Conservation (phyloP, 2,888 invertebrate species). For the Aporophyla lueneburgensis region DNA sequence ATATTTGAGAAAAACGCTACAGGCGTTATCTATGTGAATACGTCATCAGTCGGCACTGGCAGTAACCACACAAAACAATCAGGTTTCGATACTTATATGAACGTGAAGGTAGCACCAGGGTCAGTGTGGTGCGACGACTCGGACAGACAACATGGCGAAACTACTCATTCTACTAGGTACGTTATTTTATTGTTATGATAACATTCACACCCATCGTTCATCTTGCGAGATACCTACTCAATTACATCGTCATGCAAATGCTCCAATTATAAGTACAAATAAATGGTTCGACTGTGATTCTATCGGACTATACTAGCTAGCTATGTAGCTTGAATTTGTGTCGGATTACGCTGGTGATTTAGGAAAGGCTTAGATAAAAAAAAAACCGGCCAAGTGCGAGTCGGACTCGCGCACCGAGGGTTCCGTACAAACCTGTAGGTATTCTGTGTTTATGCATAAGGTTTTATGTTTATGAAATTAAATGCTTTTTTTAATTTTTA, state of each 20-base stretch:
- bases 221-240: slow-evolving; percentile 1
- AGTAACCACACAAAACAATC: slow-evolving; percentile 21
- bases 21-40: neutral
- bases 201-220: slow-evolving; percentile 13
- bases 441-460: too few relatives aligned
- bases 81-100: slow-evolving; percentile 41
- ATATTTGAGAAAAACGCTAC: neutral
- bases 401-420: too few relatives aligned
- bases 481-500: too few relatives aligned
- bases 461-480: too few relatives aligned
- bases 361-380: neutral
- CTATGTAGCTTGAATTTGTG: neutral
- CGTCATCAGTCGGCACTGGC: slow-evolving; percentile 23
- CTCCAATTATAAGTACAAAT: slow-evolving; percentile 4
- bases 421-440: too few relatives aligned
- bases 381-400: too few relatives aligned
- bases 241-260: neutral
- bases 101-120: neutral
- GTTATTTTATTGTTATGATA: slow-evolving; percentile 34
- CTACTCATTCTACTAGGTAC: slow-evolving; percentile 48
- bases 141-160: slow-evolving; percentile 53
- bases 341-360: neutral
- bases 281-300: neutral
- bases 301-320: neutral
- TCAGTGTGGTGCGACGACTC: slow-evolving; percentile 41